These are phyloP conservation scores for Cantharis nigra DNA, from an alignment of 2,888 invertebrate species.

Conservation along the genomic window DNA sequence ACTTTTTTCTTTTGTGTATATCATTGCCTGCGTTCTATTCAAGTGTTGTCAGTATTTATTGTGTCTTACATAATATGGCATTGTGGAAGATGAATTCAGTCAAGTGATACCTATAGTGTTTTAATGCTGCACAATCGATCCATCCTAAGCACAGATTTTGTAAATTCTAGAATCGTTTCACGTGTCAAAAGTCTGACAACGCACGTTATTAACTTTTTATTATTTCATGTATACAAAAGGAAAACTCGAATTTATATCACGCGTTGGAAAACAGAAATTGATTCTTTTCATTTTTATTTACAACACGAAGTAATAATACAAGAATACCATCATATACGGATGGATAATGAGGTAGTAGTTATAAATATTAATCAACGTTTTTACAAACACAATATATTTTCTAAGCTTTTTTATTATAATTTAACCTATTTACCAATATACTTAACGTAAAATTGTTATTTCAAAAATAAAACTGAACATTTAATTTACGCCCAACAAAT, in stretches of 20 bases:
- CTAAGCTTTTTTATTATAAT: too few species aligned
- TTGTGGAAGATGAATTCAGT: neutral
- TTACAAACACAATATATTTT: neutral
- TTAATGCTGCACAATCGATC: neutral
- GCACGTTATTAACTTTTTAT: slow-evolving; percentile 4
- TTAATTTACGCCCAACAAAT: too few species aligned
- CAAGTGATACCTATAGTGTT: neutral
- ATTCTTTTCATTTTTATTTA: neutral
- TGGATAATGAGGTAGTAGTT: neutral
- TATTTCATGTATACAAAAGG: slow-evolving; percentile 2
- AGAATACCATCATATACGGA: neutral
- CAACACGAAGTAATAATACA: neutral
- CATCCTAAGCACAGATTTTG: neutral
- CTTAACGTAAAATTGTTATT: too few species aligned
- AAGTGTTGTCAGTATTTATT: slow-evolving; percentile 1
- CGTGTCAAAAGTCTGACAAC: slow-evolving; percentile 1
- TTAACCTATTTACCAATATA: too few species aligned
- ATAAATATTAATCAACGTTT: neutral
- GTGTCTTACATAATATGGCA: neutral
- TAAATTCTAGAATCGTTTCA: neutral
- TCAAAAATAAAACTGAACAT: too few species aligned
- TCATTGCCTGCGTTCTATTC: neutral
- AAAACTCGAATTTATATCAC: neutral
- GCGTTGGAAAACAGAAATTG: neutral
- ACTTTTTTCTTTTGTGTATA: slow-evolving; percentile 4